Conservation (phyloP, 2,797 vertebrate species). For the Chiroxiphia lanceolata region DNA sequence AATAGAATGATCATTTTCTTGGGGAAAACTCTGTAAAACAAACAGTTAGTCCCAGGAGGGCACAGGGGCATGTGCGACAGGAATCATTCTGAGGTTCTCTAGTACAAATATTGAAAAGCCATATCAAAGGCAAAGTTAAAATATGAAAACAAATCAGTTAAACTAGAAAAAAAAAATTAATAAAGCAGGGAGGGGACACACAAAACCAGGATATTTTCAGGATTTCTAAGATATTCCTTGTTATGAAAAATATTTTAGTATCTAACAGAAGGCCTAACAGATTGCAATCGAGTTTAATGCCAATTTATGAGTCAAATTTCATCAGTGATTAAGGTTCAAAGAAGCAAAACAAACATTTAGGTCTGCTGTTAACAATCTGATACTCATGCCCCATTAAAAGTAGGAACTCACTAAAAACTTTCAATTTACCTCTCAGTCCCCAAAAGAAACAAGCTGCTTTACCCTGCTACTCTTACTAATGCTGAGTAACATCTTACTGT, state of each 20-base stretch:
- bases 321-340: not conserved
- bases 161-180: not conserved
- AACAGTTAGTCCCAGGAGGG: not conserved
- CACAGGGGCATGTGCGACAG: not conserved
- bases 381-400: not conserved
- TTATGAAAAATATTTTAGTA: not conserved
- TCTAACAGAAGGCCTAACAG: slow-evolving; percentile 37
- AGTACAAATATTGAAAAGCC: not conserved
- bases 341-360: not conserved
- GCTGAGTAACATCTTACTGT: not conserved
- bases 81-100: not conserved
- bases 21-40: not conserved
- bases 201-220: not conserved
- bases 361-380: not conserved
- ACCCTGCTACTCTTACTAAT: not conserved
- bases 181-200: not conserved
- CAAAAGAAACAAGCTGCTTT: not conserved
- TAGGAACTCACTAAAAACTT: not conserved
- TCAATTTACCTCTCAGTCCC: not conserved
- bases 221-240: not conserved
- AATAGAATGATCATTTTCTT: not conserved
- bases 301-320: not conserved
- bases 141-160: not conserved
- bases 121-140: not conserved
- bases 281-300: fast-evolving